Evolutionary conservation across 1,140 invertebrate genomes (phyloP).

Genomic region (Achroia grisella): DNA sequence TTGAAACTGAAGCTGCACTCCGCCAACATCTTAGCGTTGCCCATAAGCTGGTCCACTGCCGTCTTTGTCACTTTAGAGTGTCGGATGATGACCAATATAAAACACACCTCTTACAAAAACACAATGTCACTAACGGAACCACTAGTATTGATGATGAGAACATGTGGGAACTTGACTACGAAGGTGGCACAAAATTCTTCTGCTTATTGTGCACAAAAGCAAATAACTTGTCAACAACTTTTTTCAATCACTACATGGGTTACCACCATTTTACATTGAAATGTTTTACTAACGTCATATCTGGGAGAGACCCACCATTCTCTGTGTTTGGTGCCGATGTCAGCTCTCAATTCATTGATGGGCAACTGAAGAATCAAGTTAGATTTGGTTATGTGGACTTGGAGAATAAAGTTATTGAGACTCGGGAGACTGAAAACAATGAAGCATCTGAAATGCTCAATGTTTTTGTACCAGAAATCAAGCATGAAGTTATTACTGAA

Average conservation of each 20-base stretch:
- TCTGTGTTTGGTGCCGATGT: constrained; percentile 53
- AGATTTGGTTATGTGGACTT: constrained; percentile 49
- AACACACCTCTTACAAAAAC: constrained; percentile 57
- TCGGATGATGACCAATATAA: constrained; percentile 52
- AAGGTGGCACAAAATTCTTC: constrained; percentile 36
- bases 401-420: constrained; percentile 19
- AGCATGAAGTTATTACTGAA: constrained; percentile 44
- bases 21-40: constrained; percentile 42
- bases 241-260: constrained; percentile 62
- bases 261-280: constrained; percentile 64
- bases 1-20: constrained; percentile 35
- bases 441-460: constrained; percentile 9
- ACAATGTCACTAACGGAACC: constrained; percentile 45
- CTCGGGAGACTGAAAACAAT: background rate
- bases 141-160: constrained; percentile 36
- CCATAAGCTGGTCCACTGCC: constrained; percentile 62
- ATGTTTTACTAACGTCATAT: constrained; percentile 51
- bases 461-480: constrained; percentile 41
- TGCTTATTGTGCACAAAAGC: constrained; percentile 55
- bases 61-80: constrained; percentile 61
- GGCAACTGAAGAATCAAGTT: constrained; percentile 35
- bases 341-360: constrained; percentile 46
- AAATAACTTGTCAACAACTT: constrained; percentile 33
- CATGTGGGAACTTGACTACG: constrained; percentile 50
- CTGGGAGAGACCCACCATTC: constrained; percentile 53